Evolutionary conservation across 2,113 vertebrate genomes (phyloP).

Genomic region (Bambusicola thoracicus): DNA sequence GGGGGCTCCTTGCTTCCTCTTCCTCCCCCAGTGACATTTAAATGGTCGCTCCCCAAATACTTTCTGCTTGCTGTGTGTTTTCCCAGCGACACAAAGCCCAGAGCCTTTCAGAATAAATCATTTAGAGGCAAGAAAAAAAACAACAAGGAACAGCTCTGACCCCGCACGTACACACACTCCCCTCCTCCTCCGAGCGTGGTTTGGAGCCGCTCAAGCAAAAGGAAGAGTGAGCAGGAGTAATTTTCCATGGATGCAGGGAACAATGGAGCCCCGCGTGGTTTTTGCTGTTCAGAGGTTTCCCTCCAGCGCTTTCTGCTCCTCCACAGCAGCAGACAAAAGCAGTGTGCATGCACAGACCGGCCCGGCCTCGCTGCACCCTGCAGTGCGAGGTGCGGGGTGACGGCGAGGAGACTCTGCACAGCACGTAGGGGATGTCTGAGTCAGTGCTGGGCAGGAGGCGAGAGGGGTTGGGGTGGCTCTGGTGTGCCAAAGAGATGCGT

Average conservation of each 20-base stretch:
- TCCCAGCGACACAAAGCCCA: not conserved
- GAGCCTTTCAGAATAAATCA: not conserved
- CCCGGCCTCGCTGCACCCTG: constrained; percentile 30
- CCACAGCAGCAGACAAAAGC: constrained; percentile 18
- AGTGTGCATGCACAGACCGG: constrained; percentile 34
- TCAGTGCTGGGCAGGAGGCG: not conserved
- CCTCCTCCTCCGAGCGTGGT: not conserved
- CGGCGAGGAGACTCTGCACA: not conserved
- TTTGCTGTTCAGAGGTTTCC: not conserved
- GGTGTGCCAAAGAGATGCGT: fast-evolving
- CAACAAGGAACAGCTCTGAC: not conserved
- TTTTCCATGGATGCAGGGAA: constrained; percentile 53
- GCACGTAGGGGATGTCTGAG: not conserved
- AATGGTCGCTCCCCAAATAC: not conserved
- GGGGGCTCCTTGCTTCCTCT: not conserved
- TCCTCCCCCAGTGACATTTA: not conserved
- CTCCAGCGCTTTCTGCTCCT: constrained; percentile 39
- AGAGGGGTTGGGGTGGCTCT: not conserved
- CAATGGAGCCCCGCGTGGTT: constrained; percentile 30
- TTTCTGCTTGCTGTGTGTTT: not conserved
- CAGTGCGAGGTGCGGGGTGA: not conserved
- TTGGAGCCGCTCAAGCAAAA: constrained; percentile 5
- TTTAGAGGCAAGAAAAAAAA: not conserved
- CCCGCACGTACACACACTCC: not conserved
- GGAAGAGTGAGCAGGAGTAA: constrained; percentile 20